These are phyloP conservation scores for Cordilura impudica DNA, from an alignment of 2,888 invertebrate species.

Conservation along the genomic window DNA sequence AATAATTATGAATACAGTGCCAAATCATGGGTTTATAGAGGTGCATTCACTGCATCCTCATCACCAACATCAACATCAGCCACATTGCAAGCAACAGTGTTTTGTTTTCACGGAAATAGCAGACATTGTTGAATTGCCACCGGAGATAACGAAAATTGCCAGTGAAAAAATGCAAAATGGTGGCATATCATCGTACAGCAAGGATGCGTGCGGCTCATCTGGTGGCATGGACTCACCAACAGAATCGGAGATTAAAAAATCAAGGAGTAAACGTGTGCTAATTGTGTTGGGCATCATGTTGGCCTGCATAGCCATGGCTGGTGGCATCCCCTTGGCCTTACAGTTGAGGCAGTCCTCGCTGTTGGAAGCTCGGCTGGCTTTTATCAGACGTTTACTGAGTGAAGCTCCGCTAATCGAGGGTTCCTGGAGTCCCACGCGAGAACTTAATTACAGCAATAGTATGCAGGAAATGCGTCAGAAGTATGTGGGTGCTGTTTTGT, in stretches of 20 bases:
- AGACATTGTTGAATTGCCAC: slow-evolving; percentile 76
- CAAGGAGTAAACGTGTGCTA: slow-evolving; percentile 72
- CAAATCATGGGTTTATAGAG: slow-evolving; percentile 77
- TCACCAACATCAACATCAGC: slow-evolving; percentile 71
- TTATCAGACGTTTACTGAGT: slow-evolving; percentile 79
- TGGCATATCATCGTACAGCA: slow-evolving; percentile 72
- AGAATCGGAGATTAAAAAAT: slow-evolving; percentile 63
- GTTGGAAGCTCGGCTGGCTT: slow-evolving; percentile 80
- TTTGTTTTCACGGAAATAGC: slow-evolving; percentile 78
- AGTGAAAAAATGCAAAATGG: slow-evolving; percentile 76
- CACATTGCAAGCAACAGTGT: slow-evolving; percentile 77
- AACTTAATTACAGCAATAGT: slow-evolving; percentile 69
- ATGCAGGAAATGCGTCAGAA: slow-evolving; percentile 77
- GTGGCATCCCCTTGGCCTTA: slow-evolving; percentile 79
- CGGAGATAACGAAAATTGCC: slow-evolving; percentile 76
- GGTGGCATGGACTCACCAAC: slow-evolving; percentile 68
- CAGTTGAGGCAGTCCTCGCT: slow-evolving; percentile 80
- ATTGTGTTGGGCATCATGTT: slow-evolving; percentile 72
- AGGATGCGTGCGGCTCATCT: slow-evolving; percentile 71
- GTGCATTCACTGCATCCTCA: slow-evolving; percentile 76
- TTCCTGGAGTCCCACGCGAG: slow-evolving; percentile 75
- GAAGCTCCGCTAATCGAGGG: slow-evolving; percentile 81
- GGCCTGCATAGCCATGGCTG: slow-evolving; percentile 76
- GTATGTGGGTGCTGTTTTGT: slow-evolving; percentile 79
- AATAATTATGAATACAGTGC: slow-evolving; percentile 75